Evolutionary conservation across 1,140 invertebrate species (phyloP), one percentile per base, ranked within the genome.

Genomic region (Cotesia typhae): DNA sequence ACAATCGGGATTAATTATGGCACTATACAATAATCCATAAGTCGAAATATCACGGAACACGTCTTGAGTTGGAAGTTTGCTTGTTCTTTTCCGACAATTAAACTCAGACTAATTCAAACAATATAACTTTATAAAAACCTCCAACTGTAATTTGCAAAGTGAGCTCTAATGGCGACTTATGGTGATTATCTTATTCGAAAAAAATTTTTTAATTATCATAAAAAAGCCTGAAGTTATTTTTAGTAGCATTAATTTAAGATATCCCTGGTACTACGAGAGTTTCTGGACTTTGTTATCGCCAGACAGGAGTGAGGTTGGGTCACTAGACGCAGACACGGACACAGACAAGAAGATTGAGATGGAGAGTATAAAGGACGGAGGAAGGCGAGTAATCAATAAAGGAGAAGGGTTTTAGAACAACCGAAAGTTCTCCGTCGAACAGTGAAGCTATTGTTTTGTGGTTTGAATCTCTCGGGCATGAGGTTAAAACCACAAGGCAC

Each of bases 1-100:
- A 83, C 78, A 83, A 83, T 83, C 81, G 71, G 70, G 75, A 47
- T 41, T 72, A 61, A 79, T 83, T 83, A 82, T 82, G 3, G 79
- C 79, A 73, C 59, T 75, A 74, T 78, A 75, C 79, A 77, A 81
- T 82, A 82, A 77, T 71, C 70, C 41, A 75, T 72, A 67, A 47
- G 60, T 61, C 35, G 10, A 10, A 28, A 28, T 3, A 28, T 28
- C 28, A 28, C 28, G 28, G 3, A 28, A 28, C 28, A 28, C 3
- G 3, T 3, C 28, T 28, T 28, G 28, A 28, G 28, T 28, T 28
- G 28, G 3, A 28, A 28, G 28, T 28, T 28, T 28, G 28, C 28
- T 28, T 1, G 28, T 28, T 28, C 3, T 28, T 28, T 28, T 28
- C 28, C 28, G 28, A 28, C 28, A 28, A 28, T 28, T 28, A 28